phyloP scores from a whole-genome alignment of 2,113 vertebrate species.

The Apteryx mantelli region DNA sequence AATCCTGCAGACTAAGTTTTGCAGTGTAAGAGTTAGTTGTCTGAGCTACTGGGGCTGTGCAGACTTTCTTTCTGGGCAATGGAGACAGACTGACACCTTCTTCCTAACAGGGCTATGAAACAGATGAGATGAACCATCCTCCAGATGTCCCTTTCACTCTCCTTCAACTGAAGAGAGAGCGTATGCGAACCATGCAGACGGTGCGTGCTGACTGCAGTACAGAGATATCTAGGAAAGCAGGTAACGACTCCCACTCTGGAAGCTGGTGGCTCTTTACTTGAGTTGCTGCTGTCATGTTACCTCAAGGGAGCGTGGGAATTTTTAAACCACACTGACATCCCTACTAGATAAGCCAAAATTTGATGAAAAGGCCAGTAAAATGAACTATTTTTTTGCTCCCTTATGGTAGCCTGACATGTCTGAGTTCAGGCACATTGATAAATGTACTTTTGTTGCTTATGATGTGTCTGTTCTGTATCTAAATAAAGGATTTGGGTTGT shows the following conservation, averaged over 20 bases:
- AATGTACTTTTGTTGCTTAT: neutral
- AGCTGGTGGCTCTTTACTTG: neutral
- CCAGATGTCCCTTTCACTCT: neutral
- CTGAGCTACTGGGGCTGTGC: conserved; percentile 35
- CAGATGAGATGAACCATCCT: neutral
- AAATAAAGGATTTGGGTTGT: neutral
- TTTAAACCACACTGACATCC: neutral
- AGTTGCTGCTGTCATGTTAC: neutral
- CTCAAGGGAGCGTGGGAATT: neutral
- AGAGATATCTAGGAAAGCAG: neutral
- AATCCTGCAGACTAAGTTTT: neutral
- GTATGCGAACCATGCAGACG: neutral
- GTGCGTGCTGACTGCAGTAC: neutral
- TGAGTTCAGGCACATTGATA: neutral
- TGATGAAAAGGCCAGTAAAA: neutral
- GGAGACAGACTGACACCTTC: neutral
- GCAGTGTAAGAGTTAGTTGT: neutral
- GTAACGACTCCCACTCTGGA: neutral
- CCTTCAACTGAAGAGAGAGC: neutral
- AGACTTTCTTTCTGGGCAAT: neutral
- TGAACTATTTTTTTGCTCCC: neutral
- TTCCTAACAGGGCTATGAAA: neutral
- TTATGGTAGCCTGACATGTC: neutral
- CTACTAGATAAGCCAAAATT: neutral
- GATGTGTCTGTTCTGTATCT: neutral